Base-by-base conservation (phyloP, 2,797 vertebrate genomes). In the Helostoma temminkii region DNA sequence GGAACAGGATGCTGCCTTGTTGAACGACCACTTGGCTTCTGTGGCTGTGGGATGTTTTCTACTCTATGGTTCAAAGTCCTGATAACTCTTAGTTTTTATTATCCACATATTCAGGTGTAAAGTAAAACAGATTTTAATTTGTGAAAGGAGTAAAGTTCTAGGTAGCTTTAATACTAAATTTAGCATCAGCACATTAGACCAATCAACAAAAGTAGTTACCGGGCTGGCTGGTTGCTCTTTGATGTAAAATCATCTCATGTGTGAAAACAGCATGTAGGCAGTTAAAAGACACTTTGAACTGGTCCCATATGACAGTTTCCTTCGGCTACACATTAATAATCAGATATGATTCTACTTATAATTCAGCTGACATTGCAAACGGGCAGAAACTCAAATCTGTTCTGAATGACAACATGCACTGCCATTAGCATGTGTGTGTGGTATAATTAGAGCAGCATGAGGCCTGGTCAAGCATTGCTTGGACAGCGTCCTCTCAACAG, bases 401-500 rank as follows among this genome's bases (percentile, higher is more conserved):
- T 75, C 39, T 56, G 78, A 75, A 59, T 56, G 54, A 70, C 32
- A 77, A 80, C 74, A 77, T 46, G 24, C 59, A 22, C 68, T 26
- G 1, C 34, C 43, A 54, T 68, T 22, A 54, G 18, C 7, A 19
- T 47, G 53, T 24, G 24, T 45, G 55, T 53, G 32, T 47, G 39
- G 22, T 53, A 50, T 76, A 15, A 73, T 75, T 34, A 9, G 43
- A 81, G 65, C 78, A 72, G 78, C 78, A 63, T 4, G 41, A 58
- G 7, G 48, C 55, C 76, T 71, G 78, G 64, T 77, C 61, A 19
- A 62, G 45, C 39, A 21, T 46, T 2, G 42, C 61, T 76, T 83
- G 81, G 78, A 83, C 19, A 54, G 1, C 9, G 2, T 81, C 67
- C 74, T 77, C 57, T 41, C 79, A 68, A 68, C 83, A 82, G 77